These are phyloP conservation scores for Chamaetylas fuelleborni DNA, from an alignment of 2,113 vertebrate species.

Conservation along the genomic window DNA sequence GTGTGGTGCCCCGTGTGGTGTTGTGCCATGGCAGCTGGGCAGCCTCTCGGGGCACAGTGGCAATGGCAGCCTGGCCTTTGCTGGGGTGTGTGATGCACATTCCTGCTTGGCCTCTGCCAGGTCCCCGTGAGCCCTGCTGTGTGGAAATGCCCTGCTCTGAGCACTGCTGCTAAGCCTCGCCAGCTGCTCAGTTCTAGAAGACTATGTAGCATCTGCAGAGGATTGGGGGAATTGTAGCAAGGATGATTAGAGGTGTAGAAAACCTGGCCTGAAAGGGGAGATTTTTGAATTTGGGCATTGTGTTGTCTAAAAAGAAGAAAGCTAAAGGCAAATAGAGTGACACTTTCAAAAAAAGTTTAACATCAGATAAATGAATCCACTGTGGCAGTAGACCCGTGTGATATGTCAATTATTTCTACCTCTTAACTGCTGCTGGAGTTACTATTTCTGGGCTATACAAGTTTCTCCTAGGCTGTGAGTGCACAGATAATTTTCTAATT, in stretches of 20 bases:
- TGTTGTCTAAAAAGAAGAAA: not conserved
- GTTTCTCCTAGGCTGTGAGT: not conserved
- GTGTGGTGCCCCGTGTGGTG: fast-evolving
- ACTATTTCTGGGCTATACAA: not conserved
- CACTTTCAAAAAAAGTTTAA: not conserved
- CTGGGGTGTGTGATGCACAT: fast-evolving
- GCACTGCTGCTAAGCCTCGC: not conserved
- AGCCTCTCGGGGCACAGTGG: fast-evolving
- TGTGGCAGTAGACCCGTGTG: not conserved
- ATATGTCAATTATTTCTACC: not conserved
- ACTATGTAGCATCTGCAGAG: not conserved
- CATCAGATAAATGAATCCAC: not conserved
- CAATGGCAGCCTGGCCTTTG: not conserved
- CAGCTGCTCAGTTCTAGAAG: not conserved
- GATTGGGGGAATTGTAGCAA: not conserved
- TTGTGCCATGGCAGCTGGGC: not conserved
- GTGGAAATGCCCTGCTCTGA: not conserved
- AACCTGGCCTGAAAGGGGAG: not conserved
- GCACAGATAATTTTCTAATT: not conserved
- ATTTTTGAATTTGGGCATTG: not conserved
- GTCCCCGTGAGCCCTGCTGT: fast-evolving
- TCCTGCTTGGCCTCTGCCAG: fast-evolving
- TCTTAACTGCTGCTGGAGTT: not conserved
- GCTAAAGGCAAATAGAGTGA: not conserved
- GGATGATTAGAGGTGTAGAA: not conserved